A percentile compares a stretch with the other conserved stretches of the same genome.
phyloP scores from a whole-genome alignment of 2,113 vertebrate genomes.

The Speoplatyrhinus poulsoni region DNA sequence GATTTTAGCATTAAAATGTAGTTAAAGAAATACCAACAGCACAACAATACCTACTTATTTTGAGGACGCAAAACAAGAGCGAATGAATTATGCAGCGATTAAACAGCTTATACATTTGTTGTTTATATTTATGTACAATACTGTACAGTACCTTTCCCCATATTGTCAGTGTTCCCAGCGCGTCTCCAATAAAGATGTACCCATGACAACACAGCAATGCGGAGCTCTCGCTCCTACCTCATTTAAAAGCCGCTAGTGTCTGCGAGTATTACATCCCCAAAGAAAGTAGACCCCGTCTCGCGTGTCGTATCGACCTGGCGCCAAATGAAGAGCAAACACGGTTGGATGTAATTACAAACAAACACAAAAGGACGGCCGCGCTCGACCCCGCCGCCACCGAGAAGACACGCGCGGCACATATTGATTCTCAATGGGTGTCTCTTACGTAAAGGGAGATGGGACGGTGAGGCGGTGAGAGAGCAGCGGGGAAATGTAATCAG shows the following conservation, averaged over 20 bases:
- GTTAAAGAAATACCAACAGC: no score
- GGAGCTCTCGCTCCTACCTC: conserved; percentile 6
- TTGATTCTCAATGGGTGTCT: conserved; percentile 49
- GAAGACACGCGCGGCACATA: conserved; percentile 37
- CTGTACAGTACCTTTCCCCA: no score
- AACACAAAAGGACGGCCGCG: conserved; percentile 11
- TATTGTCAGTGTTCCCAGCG: no score
- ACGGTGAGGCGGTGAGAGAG: conserved; percentile 10
- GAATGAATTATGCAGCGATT: not conserved
- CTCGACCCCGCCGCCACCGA: conserved; percentile 9
- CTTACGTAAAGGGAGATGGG: conserved; percentile 38
- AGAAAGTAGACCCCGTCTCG: conserved; percentile 48
- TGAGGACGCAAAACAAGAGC: no score
- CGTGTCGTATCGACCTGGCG: conserved; percentile 49
- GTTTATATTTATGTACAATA: no score
- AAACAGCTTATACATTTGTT: not conserved
- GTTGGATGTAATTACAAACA: conserved; percentile 37
- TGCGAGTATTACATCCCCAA: conserved; percentile 42
- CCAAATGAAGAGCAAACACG: conserved; percentile 42
- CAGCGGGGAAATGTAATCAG: conserved; percentile 24
- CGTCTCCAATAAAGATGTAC: no score
- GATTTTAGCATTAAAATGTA: no score
- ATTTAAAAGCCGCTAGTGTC: conserved; percentile 42
- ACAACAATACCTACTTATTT: no score
- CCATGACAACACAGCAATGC: not conserved